Evolutionary conservation across 2,888 invertebrate genomes (phyloP).

Genomic region (Luperina nickerlii): DNA sequence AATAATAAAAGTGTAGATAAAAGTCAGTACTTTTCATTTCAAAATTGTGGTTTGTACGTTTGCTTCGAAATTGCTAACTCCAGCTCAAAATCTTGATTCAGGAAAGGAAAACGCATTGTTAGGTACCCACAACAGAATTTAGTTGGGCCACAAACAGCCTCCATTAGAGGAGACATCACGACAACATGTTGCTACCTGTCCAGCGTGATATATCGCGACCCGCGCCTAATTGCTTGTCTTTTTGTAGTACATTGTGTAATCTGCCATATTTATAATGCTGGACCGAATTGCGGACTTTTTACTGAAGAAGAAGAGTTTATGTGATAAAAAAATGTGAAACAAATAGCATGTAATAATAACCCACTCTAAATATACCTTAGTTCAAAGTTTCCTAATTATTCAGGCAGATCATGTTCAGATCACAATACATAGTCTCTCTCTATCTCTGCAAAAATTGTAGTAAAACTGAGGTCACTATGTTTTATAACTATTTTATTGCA

Average conservation of each 20-base stretch:
- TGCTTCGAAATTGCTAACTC: not conserved
- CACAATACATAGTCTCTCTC: not conserved
- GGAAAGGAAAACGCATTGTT: constrained; percentile 34
- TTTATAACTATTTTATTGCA: not conserved
- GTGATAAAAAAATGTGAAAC: not conserved
- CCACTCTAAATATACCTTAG: not conserved
- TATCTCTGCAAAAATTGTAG: not conserved
- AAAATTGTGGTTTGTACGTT: not conserved
- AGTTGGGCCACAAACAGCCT: constrained; percentile 65
- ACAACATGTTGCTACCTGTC: constrained; percentile 82
- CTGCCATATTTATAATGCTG: constrained; percentile 41
- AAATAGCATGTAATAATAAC: not conserved
- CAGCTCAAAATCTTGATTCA: constrained; percentile 7
- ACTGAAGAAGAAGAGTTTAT: not conserved
- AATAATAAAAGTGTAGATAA: not conserved
- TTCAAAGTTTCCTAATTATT: not conserved
- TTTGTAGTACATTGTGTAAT: constrained; percentile 69
- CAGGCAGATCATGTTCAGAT: not conserved
- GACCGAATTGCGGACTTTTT: constrained; percentile 27
- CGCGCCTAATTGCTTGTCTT: constrained; percentile 81
- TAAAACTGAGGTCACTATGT: not conserved
- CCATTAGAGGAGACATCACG: constrained; percentile 78
- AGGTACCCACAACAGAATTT: constrained; percentile 50
- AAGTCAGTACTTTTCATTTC: not conserved
- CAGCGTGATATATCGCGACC: constrained; percentile 79